Conservation (phyloP, 2,797 vertebrate genomes). For the Spondyliosoma cantharus region DNA sequence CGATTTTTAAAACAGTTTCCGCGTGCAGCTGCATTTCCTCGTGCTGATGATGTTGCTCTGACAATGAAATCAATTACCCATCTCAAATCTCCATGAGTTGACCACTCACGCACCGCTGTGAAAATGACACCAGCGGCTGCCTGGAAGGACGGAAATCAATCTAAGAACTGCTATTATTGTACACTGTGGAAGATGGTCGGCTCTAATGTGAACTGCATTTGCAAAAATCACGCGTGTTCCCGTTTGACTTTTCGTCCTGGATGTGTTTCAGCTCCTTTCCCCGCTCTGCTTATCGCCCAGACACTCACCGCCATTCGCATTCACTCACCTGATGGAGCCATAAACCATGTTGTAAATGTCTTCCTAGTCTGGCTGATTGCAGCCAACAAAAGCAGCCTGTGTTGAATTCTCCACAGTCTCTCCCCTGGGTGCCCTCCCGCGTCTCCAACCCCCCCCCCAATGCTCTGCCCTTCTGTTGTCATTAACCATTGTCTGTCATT, state of each 20-base stretch:
- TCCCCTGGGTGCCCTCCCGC: slow-evolving; percentile 48
- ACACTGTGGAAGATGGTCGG: slow-evolving; percentile 7
- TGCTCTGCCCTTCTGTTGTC: slow-evolving; percentile 59
- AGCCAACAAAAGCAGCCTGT: slow-evolving; percentile 71
- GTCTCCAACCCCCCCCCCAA: background rate
- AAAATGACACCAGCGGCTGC: slow-evolving; percentile 36
- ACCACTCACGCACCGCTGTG: slow-evolving; percentile 7
- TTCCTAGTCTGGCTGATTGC: slow-evolving; percentile 60
- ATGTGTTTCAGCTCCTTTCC: background rate
- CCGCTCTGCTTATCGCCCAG: slow-evolving; percentile 24
- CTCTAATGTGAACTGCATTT: slow-evolving; percentile 14
- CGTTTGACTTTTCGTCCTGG: background rate
- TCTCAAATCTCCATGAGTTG: slow-evolving; percentile 28
- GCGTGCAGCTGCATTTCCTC: slow-evolving; percentile 8
- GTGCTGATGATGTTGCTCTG: slow-evolving; percentile 1
- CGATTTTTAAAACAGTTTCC: background rate
- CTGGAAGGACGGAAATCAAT: slow-evolving; percentile 27
- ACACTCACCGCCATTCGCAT: slow-evolving; percentile 44
- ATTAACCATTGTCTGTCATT: slow-evolving; percentile 64
- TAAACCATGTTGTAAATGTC: slow-evolving; percentile 70
- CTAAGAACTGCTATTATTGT: too few relatives aligned
- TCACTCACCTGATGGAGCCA: slow-evolving; percentile 68
- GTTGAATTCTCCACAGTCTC: slow-evolving; percentile 60
- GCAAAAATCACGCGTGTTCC: background rate
- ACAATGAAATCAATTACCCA: slow-evolving; percentile 14